Base-by-base conservation (phyloP, 2,888 invertebrate species). In the Actias luna region DNA sequence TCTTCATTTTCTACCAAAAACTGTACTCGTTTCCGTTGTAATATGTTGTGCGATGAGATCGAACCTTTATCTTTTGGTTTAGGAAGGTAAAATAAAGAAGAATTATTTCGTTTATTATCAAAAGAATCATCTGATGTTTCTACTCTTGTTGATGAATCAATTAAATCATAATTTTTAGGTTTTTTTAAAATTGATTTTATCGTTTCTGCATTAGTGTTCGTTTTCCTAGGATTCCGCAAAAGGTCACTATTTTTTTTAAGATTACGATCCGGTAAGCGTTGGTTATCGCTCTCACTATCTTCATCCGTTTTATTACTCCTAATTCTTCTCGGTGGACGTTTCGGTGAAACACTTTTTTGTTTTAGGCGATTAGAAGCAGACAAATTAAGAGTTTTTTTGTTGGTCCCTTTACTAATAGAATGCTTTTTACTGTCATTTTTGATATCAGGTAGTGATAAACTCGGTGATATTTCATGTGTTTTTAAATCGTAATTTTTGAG, bases 11-110 rank as follows among this genome's bases (percentile, higher is more conserved):
- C 95, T 58, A 95, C 95, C 76, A 95, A 88, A 89, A 96, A 96
- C 82, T 96, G 95, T 66, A 95, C 96, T 77, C 95, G 94, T 92
- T 95, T 96, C 77, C 95, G 93, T 76, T 94, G 92, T 62, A 87
- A 73, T 31, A 86, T 78, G 70, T 83, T 87, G 68, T 87, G 85
- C 14, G 88, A 67, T 59, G 77, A 77, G 60, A 79, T 68, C 39
- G 76, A 63, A 57, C 80, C 76, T 75, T 89, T 91, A 65, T 88
- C 90, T 78, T 84, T 91, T 67, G 89, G 93, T 74, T 94, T 93
- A 36, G 94, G 95, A 68, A 95, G 84, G 85, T 95, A 95, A 89
- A 95, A 95, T 71, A 94, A 93, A 62, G 95, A 94, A 22, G 85
- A 74, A 70, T 88, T 88, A 7, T 73, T 67, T 62, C 84, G 82